Conservation (phyloP, 2,113 vertebrate genomes). For the Pterophyllum scalare region DNA sequence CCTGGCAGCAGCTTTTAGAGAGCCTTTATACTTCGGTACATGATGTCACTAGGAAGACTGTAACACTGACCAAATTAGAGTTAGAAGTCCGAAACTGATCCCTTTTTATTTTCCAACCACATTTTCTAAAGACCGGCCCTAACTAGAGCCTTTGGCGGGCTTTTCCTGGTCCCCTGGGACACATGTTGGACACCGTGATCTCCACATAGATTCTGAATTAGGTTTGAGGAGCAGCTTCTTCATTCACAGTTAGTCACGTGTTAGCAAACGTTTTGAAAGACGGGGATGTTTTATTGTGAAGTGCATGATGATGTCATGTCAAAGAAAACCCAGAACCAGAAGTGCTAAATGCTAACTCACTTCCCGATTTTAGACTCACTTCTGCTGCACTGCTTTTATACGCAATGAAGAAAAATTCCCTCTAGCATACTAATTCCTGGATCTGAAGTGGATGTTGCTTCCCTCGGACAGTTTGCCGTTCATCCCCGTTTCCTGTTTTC, state of each 20-base stretch:
- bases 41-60: too few relatives aligned
- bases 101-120: not conserved
- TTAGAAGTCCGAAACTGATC: too few relatives aligned
- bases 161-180: accelerated
- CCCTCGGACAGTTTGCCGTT: too few relatives aligned
- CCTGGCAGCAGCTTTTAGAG: too few relatives aligned
- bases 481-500: not conserved
- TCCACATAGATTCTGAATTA: too few relatives aligned
- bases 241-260: not conserved
- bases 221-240: not conserved
- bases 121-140: accelerated
- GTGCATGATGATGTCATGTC: too few relatives aligned
- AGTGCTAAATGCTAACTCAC: not conserved
- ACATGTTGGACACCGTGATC: not conserved
- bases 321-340: not conserved
- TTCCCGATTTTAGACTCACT: not conserved
- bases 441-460: not conserved
- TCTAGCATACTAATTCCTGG: not conserved
- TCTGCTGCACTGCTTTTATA: not conserved
- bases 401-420: not conserved
- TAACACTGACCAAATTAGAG: too few relatives aligned
- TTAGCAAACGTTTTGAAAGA: too few relatives aligned
- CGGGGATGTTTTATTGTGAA: accelerated
- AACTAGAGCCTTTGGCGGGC: not conserved
- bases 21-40: too few relatives aligned